A percentile compares a stretch with the other conserved stretches of the same genome.
Conservation (phyloP, 1,140 invertebrate species). For the Hermetia illucens region DNA sequence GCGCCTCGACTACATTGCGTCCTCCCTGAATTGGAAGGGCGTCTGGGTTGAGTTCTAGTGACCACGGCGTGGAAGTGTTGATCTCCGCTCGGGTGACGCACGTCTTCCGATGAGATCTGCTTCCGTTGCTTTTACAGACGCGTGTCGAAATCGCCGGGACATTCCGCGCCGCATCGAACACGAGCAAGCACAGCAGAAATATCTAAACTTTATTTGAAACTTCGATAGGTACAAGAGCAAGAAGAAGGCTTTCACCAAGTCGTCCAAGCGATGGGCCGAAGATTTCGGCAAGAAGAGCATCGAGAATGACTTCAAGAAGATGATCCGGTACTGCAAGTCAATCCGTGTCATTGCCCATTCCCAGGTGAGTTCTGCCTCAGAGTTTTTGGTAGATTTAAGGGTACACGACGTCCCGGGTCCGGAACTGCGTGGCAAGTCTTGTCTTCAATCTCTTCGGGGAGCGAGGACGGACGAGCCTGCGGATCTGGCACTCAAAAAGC, state of each 20-base stretch:
- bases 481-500: conserved; percentile 22
- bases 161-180: no score
- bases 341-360: conserved; percentile 95
- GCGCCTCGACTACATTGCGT: conserved; percentile 18
- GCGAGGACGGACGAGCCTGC: conserved; percentile 9
- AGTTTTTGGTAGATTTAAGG: no score
- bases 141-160: no score
- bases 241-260: conserved; percentile 99
- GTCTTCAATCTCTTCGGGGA: neutral
- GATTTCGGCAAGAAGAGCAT: conserved; percentile 92
- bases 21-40: conserved; percentile 8
- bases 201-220: conserved; percentile 12
- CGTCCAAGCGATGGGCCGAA: conserved; percentile 97
- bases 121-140: conserved; percentile 13
- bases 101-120: conserved; percentile 20
- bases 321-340: conserved; percentile 96
- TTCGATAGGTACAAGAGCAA: conserved; percentile 91
- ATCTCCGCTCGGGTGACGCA: conserved; percentile 47
- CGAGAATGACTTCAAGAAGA: conserved; percentile 91
- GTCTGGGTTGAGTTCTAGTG: conserved; percentile 13
- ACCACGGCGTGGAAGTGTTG: conserved; percentile 22
- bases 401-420: conserved; percentile 22
- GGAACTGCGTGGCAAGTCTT: conserved; percentile 6
- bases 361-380: conserved; percentile 48
- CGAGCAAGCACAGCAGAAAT: no score